These are phyloP conservation scores for Gasterosteus aculeatus DNA, from an alignment of 2,113 vertebrate genomes.

Conservation along the genomic window DNA sequence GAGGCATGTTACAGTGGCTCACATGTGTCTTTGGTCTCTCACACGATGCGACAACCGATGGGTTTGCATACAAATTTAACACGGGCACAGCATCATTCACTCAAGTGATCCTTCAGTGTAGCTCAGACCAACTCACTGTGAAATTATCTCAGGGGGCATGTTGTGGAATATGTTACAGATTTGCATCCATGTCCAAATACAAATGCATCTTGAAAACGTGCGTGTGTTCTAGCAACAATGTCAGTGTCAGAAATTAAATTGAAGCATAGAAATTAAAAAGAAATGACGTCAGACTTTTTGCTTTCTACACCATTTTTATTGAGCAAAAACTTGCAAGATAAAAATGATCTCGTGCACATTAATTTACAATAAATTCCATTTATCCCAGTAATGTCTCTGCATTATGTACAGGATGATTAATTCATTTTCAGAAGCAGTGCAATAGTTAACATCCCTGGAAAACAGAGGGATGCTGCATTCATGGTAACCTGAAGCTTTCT, in stretches of 20 bases:
- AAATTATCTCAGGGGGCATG: conserved; percentile 30
- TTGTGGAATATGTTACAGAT: conserved; percentile 15
- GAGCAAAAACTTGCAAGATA: conserved; percentile 38
- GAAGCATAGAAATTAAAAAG: not conserved
- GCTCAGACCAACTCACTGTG: conserved; percentile 28
- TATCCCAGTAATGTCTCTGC: conserved; percentile 7
- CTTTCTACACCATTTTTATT: conserved; percentile 60
- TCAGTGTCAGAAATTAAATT: not conserved
- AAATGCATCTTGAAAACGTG: not conserved
- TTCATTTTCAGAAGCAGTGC: conserved; percentile 20
- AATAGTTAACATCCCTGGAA: conserved; percentile 21
- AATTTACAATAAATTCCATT: conserved; percentile 54
- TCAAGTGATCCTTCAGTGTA: conserved; percentile 23
- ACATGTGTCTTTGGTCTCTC: conserved; percentile 54
- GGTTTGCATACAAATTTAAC: conserved; percentile 40
- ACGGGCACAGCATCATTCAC: conserved; percentile 42
- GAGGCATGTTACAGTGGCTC: conserved; percentile 52
- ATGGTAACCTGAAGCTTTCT: conserved; percentile 15
- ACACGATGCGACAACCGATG: conserved; percentile 44
- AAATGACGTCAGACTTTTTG: not conserved
- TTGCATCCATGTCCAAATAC: conserved; percentile 6
- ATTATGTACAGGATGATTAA: conserved; percentile 7
- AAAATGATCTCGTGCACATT: conserved; percentile 56
- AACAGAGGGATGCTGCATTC: conserved; percentile 11
- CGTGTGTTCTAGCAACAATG: not conserved